Evolutionary conservation across 2,797 vertebrate genomes (phyloP), one percentile per base, ranked within the genome.

Genomic region (Emydoidea blandingii): DNA sequence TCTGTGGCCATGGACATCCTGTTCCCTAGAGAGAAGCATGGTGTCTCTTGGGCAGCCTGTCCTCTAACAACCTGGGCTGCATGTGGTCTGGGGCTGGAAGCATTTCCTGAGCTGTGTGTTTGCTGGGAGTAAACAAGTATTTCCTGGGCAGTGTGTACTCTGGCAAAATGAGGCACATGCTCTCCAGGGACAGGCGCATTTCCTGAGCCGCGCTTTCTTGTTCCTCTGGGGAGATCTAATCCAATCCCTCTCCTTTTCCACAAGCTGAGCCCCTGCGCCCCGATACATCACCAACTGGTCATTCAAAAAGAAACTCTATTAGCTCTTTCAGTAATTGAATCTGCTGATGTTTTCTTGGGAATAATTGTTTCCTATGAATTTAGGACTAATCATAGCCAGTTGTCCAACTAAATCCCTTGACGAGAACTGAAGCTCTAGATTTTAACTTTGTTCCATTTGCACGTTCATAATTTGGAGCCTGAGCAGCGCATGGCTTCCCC

Each of bases 271-370:
- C 27, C 57, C 11, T 19, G 8, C 25, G 53, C 34, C 16, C 10
- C 31, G 27, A 27, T 19, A 59, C 14, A 84, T 10, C 23, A 18
- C 41, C 37, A 15, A 19, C 16, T 68, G 31, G 79, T 2, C 2
- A 0, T 2, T 44, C 27, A 34, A 86, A 59, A 37, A 49, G 79
- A 78, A 87, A 74, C 79, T 19, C 0, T 0, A 5, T 21, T 81
- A 80, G 1, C 5, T 47, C n/a, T 83, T 81, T 12, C 3, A 0
- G 0, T 4, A 65, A 81, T 83, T 50, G 53, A 81, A 9, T 49
- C 23, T 79, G 56, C 50, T 89, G 41, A 65, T 49, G 25, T 81
- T 78, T 54, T 78, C 87, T 79, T 78, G 83, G 81, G 72, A 49
- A 79, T 85, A 62, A 53, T 44, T 41, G n/a, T 88, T 92, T 93